Evolutionary conservation across 2,113 vertebrate species (phyloP).

Genomic region (Tapirus terrestris): DNA sequence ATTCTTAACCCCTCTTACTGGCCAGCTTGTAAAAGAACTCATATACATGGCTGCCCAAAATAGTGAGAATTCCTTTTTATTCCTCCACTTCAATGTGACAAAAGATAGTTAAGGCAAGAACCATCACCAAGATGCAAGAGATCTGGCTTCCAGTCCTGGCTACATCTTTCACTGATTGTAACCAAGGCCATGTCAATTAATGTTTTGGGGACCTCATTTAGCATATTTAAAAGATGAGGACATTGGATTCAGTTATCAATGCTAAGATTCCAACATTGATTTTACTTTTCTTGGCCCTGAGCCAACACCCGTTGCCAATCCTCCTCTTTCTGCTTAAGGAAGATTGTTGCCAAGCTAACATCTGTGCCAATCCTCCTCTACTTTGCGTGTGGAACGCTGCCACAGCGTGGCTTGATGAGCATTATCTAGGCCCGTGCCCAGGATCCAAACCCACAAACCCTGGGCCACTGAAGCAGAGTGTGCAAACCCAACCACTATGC

Average conservation of each 20-base stretch:
- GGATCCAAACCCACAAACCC: no score
- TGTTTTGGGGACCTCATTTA: background rate
- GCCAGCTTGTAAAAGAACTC: background rate
- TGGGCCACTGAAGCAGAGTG: no score
- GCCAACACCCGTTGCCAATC: no score
- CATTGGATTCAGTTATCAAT: background rate
- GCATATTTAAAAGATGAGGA: background rate
- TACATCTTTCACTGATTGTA: background rate
- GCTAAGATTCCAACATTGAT: background rate
- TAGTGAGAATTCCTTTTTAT: background rate
- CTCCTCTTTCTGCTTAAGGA: no score
- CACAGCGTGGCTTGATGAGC: no score
- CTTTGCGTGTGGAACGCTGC: no score
- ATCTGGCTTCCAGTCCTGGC: background rate
- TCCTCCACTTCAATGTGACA: background rate
- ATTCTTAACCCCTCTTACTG: background rate
- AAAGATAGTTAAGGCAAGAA: background rate
- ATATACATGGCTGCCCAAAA: background rate
- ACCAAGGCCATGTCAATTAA: background rate
- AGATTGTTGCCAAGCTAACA: no score
- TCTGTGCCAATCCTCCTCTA: no score
- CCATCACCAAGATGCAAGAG: background rate
- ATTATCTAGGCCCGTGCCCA: no score
- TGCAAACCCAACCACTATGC: no score
- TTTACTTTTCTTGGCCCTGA: no score